These are phyloP conservation scores for Callipepla squamata DNA, from an alignment of 2,113 vertebrate species.

Conservation along the genomic window DNA sequence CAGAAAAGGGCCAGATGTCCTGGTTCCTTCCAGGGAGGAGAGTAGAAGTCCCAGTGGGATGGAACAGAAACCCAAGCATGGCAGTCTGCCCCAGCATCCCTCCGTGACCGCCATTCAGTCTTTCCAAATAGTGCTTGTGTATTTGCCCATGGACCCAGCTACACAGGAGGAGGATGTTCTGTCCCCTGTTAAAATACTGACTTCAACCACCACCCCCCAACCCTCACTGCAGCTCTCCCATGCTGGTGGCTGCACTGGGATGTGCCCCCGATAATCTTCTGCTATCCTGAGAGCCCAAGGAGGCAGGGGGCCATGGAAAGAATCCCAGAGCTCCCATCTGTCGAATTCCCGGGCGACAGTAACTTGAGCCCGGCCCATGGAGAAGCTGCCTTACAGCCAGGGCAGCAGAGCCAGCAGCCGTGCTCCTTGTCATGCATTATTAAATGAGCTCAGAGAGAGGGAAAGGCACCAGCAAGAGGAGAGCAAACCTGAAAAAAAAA, in stretches of 20 bases:
- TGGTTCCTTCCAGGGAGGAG: not conserved
- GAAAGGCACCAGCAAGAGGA: not conserved
- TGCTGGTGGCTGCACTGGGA: not conserved
- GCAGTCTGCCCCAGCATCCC: not conserved
- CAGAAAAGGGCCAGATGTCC: not conserved
- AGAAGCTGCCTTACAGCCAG: slow-evolving; percentile 44
- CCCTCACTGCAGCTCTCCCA: not conserved
- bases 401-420: slow-evolving; percentile 30
- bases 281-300: slow-evolving; percentile 66
- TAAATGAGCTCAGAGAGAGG: slow-evolving; percentile 20
- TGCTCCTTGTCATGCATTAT: slow-evolving; percentile 67
- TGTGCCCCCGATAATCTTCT: slow-evolving; percentile 70
- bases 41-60: not conserved
- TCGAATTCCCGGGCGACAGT: slow-evolving; percentile 73
- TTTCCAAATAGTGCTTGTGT: not conserved
- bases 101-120: not conserved
- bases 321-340: slow-evolving; percentile 75
- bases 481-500: slow-evolving; percentile 3
- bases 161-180: not conserved
- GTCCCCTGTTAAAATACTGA: not conserved
- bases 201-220: not conserved
- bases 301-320: slow-evolving; percentile 73
- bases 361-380: slow-evolving; percentile 31
- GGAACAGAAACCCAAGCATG: not conserved
- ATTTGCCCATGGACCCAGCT: not conserved